Percentiles rank a stretch among this genome's conserved stretches.
These are phyloP conservation scores for Acanthosepion pharaonis DNA, from an alignment of 2,888 invertebrate genomes.

Conservation along the genomic window DNA sequence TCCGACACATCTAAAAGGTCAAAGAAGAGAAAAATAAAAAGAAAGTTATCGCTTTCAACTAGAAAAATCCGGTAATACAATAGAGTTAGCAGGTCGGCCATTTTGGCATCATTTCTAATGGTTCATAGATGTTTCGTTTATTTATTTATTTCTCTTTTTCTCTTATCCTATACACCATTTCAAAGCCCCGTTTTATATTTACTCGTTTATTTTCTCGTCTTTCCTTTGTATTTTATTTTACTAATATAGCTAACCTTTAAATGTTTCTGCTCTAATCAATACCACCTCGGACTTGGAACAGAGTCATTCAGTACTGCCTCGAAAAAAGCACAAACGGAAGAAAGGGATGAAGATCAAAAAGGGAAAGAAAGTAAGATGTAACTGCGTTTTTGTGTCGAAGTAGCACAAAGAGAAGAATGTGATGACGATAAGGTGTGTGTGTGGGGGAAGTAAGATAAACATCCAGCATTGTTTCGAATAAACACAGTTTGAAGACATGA, in stretches of 20 bases:
- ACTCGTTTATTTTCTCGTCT: background rate
- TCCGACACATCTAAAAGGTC: too few species aligned
- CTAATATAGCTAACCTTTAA: background rate
- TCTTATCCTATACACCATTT: background rate
- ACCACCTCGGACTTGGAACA: background rate
- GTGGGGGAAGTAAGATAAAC: too few species aligned
- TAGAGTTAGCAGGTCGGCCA: background rate
- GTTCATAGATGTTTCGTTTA: background rate
- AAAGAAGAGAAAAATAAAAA: too few species aligned
- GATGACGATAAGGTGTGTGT: too few species aligned
- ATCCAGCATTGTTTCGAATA: too few species aligned
- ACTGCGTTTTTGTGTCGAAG: background rate
- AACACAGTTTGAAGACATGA: too few species aligned
- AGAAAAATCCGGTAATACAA: too few species aligned
- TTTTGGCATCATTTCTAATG: background rate
- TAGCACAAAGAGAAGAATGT: background rate
- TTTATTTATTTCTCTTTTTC: background rate
- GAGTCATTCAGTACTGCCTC: background rate
- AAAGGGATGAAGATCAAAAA: background rate
- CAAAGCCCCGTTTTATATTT: background rate
- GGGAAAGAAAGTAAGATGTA: background rate
- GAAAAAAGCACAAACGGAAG: background rate
- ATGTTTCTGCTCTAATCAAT: background rate
- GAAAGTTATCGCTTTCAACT: too few species aligned
- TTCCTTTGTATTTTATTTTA: background rate